Evolutionary conservation across 2,797 vertebrate genomes (phyloP).

Genomic region (Micromesistius poutassou): DNA sequence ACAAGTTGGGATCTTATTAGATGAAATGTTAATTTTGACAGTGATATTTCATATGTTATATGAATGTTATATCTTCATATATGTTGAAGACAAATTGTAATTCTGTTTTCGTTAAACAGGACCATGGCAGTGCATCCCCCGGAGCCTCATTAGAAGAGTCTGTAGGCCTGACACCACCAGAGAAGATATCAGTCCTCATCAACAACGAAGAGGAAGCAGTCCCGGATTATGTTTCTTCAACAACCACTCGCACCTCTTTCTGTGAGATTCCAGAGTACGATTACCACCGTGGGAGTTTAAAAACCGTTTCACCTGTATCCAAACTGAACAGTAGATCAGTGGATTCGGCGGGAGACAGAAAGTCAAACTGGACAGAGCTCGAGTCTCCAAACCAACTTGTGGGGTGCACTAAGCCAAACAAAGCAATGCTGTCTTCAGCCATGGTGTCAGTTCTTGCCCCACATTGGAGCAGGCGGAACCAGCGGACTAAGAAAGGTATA

Average conservation of each 20-base stretch:
- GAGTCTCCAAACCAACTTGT: slow-evolving; percentile 12
- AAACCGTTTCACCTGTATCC: slow-evolving; percentile 14
- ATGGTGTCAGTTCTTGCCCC: slow-evolving; percentile 73
- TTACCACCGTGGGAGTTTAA: slow-evolving; percentile 13
- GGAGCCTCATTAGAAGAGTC: slow-evolving; percentile 10
- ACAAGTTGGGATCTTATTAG: neutral
- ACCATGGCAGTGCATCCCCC: slow-evolving; percentile 32
- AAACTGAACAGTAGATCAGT: slow-evolving; percentile 21
- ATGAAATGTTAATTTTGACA: neutral
- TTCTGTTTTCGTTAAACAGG: slow-evolving; percentile 42
- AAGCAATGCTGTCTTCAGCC: slow-evolving; percentile 72
- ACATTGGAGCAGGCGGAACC: slow-evolving; percentile 61
- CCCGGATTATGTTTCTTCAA: slow-evolving; percentile 17
- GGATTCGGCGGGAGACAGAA: slow-evolving; percentile 20
- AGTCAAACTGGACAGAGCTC: slow-evolving; percentile 14
- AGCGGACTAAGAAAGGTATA: slow-evolving; percentile 57
- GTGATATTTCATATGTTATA: neutral
- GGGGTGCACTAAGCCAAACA: slow-evolving; percentile 11
- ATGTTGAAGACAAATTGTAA: neutral
- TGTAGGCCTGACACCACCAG: slow-evolving; percentile 5
- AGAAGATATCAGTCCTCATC: slow-evolving; percentile 18
- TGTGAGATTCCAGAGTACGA: slow-evolving; percentile 17
- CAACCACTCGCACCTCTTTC: slow-evolving; percentile 18
- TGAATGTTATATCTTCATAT: no score
- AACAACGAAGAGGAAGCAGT: slow-evolving; percentile 28